Percentiles rank a stretch among this genome's conserved stretches.
Conservation (phyloP, 2,797 vertebrate genomes). For the Sebastes reedi region DNA sequence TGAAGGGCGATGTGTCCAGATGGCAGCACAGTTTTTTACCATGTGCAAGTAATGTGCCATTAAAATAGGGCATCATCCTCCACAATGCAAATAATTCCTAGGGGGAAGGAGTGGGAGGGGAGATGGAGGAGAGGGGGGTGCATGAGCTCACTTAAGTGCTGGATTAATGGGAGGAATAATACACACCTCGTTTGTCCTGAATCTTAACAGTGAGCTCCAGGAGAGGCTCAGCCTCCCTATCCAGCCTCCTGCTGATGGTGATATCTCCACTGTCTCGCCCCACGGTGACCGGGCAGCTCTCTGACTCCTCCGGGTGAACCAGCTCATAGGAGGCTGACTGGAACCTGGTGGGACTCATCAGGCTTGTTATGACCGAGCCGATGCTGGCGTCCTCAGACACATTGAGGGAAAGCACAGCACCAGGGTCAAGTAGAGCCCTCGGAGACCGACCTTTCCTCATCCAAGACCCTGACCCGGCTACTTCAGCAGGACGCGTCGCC, state of each 20-base stretch:
- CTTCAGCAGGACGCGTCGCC: constrained; percentile 41
- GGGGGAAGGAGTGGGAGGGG: not conserved
- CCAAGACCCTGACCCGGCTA: not conserved
- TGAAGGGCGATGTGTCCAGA: constrained; percentile 59
- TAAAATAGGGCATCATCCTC: constrained; percentile 56
- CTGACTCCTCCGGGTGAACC: constrained; percentile 81
- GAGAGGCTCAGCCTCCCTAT: constrained; percentile 83
- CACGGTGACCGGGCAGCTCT: constrained; percentile 82
- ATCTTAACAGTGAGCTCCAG: constrained; percentile 85
- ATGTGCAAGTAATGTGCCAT: constrained; percentile 43
- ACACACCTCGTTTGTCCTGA: constrained; percentile 86
- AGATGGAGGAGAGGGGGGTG: not conserved
- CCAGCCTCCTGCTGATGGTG: constrained; percentile 81
- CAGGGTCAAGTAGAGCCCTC: constrained; percentile 71
- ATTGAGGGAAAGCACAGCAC: constrained; percentile 71
- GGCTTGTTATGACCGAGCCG: constrained; percentile 82
- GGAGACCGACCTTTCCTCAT: constrained; percentile 56
- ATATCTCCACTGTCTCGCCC: constrained; percentile 86
- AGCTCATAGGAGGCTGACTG: constrained; percentile 82
- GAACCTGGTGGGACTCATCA: constrained; percentile 82
- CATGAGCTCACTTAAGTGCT: constrained; percentile 32
- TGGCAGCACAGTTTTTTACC: constrained; percentile 55
- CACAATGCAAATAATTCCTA: constrained; percentile 53
- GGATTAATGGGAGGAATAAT: constrained; percentile 37
- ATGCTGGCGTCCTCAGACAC: constrained; percentile 85